Base-by-base conservation (phyloP, 1,140 invertebrate species). In the Mactra quadrangularis region DNA sequence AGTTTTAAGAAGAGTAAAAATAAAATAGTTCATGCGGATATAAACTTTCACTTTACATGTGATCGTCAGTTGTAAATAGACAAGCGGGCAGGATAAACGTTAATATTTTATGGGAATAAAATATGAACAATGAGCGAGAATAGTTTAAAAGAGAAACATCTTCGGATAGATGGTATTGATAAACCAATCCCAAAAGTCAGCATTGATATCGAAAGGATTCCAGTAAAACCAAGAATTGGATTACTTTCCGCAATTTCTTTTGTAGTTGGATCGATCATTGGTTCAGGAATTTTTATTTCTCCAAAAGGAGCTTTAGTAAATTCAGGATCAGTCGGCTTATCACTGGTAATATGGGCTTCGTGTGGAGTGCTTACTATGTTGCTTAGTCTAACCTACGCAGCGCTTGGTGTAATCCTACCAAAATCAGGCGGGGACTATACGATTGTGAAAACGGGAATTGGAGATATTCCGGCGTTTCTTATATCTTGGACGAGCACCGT, bases 341-440 rank as follows among this genome's bases (percentile, higher is more conserved):
- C 52, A 33, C 31, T 76, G 2, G 13, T 76, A 2, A 76, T 76
- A 1, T 76, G 72, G 72, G 19, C 29, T 1, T 25, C 47, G 7
- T 76, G 72, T 76, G 72, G 72, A 31, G 17, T 76, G 19, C 55
- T 76, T 22, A 27, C 72, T n/a, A 76, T 76, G 55, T 27, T 62
- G 15, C 9, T 76, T 3, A 55, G 72, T 27, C 57, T 88, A 31
- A 86, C 85, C 19, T 88, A 88, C 47, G 74, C 84, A 17, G 87
- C 87, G 52, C 55, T 88, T 0, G 86, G 83, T 15, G 62, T 59
- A 6, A 41, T 83, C 11, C 22, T 87, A 6, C 62, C 55, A 0
- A 62, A 71, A 25, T 87, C 87, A 19, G 87, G 87, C 3, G 87
- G 83, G 0, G 87, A 87, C 33, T 87, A 84, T 35, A 75, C 76